Base-by-base conservation (phyloP, 2,888 invertebrate species). In the Eumerus sabulonum region DNA sequence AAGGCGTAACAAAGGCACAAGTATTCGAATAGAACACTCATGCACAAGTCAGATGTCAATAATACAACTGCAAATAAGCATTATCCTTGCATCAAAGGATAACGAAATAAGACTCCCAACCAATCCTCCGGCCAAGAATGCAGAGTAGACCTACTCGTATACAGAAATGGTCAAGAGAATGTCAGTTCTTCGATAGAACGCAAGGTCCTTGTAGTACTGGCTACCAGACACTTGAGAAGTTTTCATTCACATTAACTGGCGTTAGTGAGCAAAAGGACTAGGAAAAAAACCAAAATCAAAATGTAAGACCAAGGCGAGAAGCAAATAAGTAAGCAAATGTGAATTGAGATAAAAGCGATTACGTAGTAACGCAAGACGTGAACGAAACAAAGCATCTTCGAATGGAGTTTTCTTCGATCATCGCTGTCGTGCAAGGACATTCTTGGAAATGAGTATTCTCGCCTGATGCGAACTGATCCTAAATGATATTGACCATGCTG, bases 331-430 rank as follows among this genome's bases (percentile, higher is more conserved):
- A n/a, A n/a, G 68, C 68, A 73, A 79, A 79, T 74, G 79, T 79
- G 74, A 73, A 73, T 68, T 60, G 74, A 73, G 68, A 79, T 74
- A 53, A 68, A 79, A 79, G 68, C 73, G 79, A 74, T 74, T 68
- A 60, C 51, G 63, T 27, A 53, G 42, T 19, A 48, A 47, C 44
- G 35, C 42, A 53, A 13, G 12, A 44, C 50, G 38, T 19, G 14
- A 40, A 45, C 40, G 40, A 56, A 60, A 42, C 70, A 68, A 40
- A 42, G 47, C 64, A 45, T 53, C 47, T 56, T 53, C 59, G 35
- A 38, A 16, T 14, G 17, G 1, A 11, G 54, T 54, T 62, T 3
- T n/a, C 11, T 3, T 40, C 40, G 9, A 40, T 2, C 53, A 9
- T 9, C 51, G 35, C 35, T 50, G 51, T 70, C 63, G 50, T 64